Evolutionary conservation across 2,888 invertebrate genomes (phyloP).

Genomic region (Trilocha varians): DNA sequence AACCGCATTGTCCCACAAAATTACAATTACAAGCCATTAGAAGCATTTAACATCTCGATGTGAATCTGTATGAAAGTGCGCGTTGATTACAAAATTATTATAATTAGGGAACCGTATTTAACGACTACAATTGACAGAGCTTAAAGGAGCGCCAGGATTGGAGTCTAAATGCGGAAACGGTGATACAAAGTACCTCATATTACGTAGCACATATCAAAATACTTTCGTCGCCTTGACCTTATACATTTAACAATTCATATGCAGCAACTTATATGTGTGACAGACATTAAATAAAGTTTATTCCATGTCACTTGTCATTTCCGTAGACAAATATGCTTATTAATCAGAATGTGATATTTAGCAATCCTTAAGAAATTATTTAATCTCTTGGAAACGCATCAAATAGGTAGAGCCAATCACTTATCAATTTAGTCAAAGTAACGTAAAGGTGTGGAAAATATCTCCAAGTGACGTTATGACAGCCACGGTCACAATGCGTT

Average conservation of each 20-base stretch:
- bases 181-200: conserved; percentile 20
- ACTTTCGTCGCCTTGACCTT: conserved; percentile 67
- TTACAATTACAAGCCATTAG: not conserved
- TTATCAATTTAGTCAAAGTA: no score
- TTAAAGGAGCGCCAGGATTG: conserved; percentile 29
- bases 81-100: not conserved
- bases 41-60: not conserved
- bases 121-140: conserved; percentile 27
- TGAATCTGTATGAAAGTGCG: not conserved
- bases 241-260: no score
- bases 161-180: conserved; percentile 56
- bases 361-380: no score
- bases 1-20: not conserved
- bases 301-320: no score
- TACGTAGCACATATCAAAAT: not conserved
- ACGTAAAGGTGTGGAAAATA: conserved; percentile 33
- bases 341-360: no score
- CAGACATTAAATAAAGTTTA: no score
- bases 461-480: conserved; percentile 37
- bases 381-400: no score
- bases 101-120: conserved; percentile 12
- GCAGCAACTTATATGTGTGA: no score
- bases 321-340: no score
- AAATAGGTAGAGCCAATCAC: no score
- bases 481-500: conserved; percentile 47